Evolutionary conservation across 2,113 vertebrate genomes (phyloP).

Genomic region (Gorilla gorilla): DNA sequence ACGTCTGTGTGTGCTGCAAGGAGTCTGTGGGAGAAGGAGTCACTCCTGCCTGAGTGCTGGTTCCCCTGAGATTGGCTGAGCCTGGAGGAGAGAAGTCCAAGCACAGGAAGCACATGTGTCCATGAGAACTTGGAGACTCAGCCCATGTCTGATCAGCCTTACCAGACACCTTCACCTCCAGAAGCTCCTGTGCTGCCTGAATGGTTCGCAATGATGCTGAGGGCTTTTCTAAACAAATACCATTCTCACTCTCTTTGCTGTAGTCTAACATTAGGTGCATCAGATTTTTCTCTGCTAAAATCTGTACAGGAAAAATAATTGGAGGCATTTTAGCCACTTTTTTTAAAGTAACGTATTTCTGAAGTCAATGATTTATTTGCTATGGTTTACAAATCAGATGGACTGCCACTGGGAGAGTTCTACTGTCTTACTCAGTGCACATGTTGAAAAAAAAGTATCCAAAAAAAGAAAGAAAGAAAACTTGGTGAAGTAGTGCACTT

Average conservation of each 20-base stretch:
- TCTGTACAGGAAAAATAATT: background rate
- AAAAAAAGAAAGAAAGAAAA: background rate
- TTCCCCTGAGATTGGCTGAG: rapidly evolving
- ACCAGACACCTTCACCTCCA: rapidly evolving
- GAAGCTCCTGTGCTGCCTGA: too few relatives aligned
- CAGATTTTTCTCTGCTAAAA: background rate
- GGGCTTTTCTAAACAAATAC: background rate
- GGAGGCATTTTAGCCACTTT: background rate
- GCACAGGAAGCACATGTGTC: rapidly evolving
- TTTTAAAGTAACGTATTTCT: background rate
- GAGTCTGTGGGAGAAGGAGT: rapidly evolving
- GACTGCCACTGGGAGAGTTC: background rate
- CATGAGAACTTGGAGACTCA: too few relatives aligned
- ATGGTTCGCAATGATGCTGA: rapidly evolving
- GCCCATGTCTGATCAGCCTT: too few relatives aligned
- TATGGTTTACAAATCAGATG: background rate
- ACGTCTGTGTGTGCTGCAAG: background rate
- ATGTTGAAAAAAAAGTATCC: background rate
- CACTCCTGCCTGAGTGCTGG: rapidly evolving
- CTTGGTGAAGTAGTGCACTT: background rate
- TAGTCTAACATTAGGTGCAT: background rate
- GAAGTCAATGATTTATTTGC: background rate
- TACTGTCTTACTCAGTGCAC: background rate
- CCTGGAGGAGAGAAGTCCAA: rapidly evolving
- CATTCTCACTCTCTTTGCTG: background rate